Base-by-base conservation (phyloP, 1,140 invertebrate species). In the Tetramorium parvispinum region DNA sequence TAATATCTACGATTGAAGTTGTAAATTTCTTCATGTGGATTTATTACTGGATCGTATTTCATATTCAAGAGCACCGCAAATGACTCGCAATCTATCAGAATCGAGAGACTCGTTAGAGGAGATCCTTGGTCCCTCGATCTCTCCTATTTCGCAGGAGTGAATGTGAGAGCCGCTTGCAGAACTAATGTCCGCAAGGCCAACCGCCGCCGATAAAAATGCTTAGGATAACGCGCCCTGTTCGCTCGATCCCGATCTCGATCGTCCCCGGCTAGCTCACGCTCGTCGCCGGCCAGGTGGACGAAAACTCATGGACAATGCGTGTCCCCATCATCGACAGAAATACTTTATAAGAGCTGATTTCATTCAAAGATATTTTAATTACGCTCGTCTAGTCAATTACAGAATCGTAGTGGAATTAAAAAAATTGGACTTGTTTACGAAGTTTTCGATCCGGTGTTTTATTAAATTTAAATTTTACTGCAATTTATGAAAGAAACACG, bases 171-270 rank as follows among this genome's bases (percentile, higher is more conserved):
- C 55, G 77, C 66, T 86, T 21, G 57, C 49, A 76, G 73, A 85
- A 85, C 32, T 87, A 89, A 87, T 73, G 49, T 89, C 32, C 27
- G 87, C 88, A 89, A 89, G 88, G 88, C 88, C 81, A 89, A 89
- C 88, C 63, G 53, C 55, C 82, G 49, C 27, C 86, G 73, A 88
- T 85, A 89, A 89, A 89, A 89, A 88, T 88, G 40, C 87, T 51
- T 65, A 27, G 78, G 73, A 89, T 88, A 89, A 89, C 73, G 65
- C 57, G 66, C 53, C 40, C 78, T 27, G 78, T 46, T 40, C 51
- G 65, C 21, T 81, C 77, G 59, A 79, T 79, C 24, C 0, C 21
- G 40, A 61, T 77, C 76, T 68, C 46, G 46, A 79, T 53, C 13
- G 21, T 32, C 51, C 18, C 24, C 24, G 10, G n/a, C 8, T 66